phyloP scores from a whole-genome alignment of 1,140 invertebrate genomes.

The Anastatus disparis region DNA sequence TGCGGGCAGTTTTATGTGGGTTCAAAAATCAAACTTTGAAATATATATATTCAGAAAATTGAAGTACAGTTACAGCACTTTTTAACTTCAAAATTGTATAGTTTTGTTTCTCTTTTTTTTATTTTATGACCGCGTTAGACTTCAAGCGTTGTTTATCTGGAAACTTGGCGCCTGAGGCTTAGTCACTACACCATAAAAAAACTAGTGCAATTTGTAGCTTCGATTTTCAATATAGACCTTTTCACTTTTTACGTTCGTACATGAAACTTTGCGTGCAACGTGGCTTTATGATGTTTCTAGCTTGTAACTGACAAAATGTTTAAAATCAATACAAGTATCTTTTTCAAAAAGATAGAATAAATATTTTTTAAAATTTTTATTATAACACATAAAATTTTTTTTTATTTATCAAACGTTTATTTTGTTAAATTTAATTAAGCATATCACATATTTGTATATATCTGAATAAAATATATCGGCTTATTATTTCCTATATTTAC shows the following conservation, averaged over 20 bases:
- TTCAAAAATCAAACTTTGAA: background rate
- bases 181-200: background rate
- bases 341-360: too few relatives aligned
- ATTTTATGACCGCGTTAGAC: background rate
- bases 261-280: background rate
- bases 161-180: conserved; percentile 1
- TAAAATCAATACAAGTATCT: too few relatives aligned
- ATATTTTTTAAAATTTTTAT: too few relatives aligned
- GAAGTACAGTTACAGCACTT: too few relatives aligned
- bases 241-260: background rate
- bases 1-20: background rate
- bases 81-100: too few relatives aligned
- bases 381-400: too few relatives aligned
- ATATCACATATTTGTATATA: too few relatives aligned
- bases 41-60: background rate
- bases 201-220: background rate
- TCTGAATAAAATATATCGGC: too few relatives aligned
- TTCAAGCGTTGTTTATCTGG: background rate
- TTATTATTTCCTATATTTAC: too few relatives aligned
- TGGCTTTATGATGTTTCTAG: background rate
- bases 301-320: background rate
- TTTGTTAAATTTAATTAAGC: too few relatives aligned
- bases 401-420: too few relatives aligned
- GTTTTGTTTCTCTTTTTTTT: too few relatives aligned
- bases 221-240: background rate